Base-by-base conservation (phyloP, 2,113 vertebrate genomes). In the Myodes glareolus region DNA sequence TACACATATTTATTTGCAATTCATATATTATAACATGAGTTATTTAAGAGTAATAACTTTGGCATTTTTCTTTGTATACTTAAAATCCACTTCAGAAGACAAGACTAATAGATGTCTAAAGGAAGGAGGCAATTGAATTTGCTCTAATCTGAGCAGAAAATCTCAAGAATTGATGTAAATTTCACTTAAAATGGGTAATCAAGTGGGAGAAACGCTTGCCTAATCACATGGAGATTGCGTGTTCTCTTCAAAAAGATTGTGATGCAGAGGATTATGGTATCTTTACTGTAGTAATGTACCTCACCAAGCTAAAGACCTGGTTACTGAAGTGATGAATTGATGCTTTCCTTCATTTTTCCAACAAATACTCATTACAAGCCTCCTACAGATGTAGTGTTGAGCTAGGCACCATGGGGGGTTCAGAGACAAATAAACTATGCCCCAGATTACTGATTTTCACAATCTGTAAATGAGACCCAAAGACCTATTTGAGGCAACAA, bases 131-230 rank as follows among this genome's bases (percentile, higher is more conserved):
- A 87, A 80, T 67, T 97, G 92, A 90, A 90, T 95, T 94, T 92
- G 27, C 73, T 84, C 36, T 92, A 94, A 96, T 97, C 73, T 94
- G 47, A 96, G 63, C 52, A 73, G 76, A 91, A 93, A 84, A 93
- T 50, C 70, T 94, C 33, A 93, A 90, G 42, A 92, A 93, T 55
- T 93, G 19, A 88, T 93, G 70, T 36, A 94, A 97, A 97, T 97
- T 98, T 94, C n/a, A 87, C 86, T 94, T 87, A 97, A 92, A 97
- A 96, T 93, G 80, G 39, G 65, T 80, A 97, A 97, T 95, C 96
- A 97, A 90, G n/a, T 80, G 13, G 55, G 42, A 95, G 13, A 95
- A 97, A 94, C 63, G n/a, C 73, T 94, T 95, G 39, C 52, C 25
- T 97, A 84, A 96, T 96, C 84, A 97, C 50, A 90, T 11, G 42